Evolutionary conservation across 1,140 invertebrate species (phyloP), one percentile per base, ranked within the genome.

Genomic region (Diorhabda elongata): DNA sequence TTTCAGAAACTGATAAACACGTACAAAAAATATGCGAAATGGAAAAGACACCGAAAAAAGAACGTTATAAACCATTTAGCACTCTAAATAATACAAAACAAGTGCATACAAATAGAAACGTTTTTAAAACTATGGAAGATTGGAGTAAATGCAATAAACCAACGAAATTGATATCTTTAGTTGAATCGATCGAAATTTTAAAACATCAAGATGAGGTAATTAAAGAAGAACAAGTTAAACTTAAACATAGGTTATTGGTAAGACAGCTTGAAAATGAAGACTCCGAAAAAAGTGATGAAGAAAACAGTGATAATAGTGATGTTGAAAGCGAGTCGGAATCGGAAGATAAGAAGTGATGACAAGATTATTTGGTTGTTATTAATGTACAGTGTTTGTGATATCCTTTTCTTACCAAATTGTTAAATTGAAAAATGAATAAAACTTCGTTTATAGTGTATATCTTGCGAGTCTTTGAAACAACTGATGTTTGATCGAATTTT

Each of bases 71-170:
- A 58, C 65, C 65, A 58, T 67, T 67, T 60, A 44, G 43, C 2
- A 67, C 65, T 3, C 44, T 67, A n/a, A 67, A 67, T 41, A 67
- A 59, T 11, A 44, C 43, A 4, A 67, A 60, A 52, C 42, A 67
- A 60, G 58, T 67, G 5, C 57, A 58, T n/a, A 52, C 65, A 44
- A 43, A 67, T 41, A 67, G 65, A 26, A 67, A 60, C 11, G 52
- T 67, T 59, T 67, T 60, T n/a, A 67, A 67, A 60, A 59, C 58
- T 42, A 67, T 67, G n/a, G 65, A 67, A 45, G 65, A 67, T 56
- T 67, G 65, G 26, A 60, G 8, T 45, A n/a, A 43, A 41, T 60
- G 42, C 45, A 67, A 47, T 44, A 67, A 67, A 59, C 65, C 65
- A 60, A 67, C 65, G 11, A 67, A 67, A 60, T 42, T 67, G 26